Evolutionary conservation across 2,797 vertebrate genomes (phyloP).

Genomic region (Picus viridis): DNA sequence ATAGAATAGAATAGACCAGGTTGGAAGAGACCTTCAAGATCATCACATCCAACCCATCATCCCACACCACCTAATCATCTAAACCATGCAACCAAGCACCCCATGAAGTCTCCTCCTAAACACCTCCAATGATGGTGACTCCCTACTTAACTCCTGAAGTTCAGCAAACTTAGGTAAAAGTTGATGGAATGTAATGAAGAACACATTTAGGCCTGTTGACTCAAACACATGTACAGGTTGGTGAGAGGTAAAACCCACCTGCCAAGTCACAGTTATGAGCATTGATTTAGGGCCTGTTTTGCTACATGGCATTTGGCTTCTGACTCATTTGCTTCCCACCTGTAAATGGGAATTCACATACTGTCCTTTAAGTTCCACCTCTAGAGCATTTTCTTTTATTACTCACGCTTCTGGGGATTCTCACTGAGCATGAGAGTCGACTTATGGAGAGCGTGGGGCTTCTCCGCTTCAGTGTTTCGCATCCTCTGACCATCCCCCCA

Average conservation of each 20-base stretch:
- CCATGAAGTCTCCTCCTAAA: too few species aligned
- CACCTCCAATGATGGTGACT: too few species aligned
- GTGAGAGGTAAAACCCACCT: conserved; percentile 35
- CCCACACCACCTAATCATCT: too few species aligned
- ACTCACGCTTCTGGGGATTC: conserved; percentile 39
- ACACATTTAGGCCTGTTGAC: conserved; percentile 13
- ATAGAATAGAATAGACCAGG: too few species aligned
- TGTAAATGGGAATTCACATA: conserved; percentile 56
- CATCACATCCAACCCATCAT: too few species aligned
- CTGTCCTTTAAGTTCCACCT: conserved; percentile 62
- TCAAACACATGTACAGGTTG: not conserved
- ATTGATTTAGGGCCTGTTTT: conserved; percentile 39
- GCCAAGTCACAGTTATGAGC: not conserved
- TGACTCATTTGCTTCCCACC: conserved; percentile 60
- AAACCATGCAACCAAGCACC: too few species aligned
- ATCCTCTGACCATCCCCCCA: not conserved
- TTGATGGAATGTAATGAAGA: not conserved
- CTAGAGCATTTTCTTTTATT: conserved; percentile 57
- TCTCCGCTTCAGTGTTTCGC: not conserved
- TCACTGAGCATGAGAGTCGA: conserved; percentile 34
- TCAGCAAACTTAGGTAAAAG: not conserved
- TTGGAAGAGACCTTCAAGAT: too few species aligned
- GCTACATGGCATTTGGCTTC: conserved; percentile 23
- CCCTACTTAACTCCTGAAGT: not conserved
- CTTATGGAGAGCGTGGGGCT: not conserved